Base-by-base conservation (phyloP, 1,140 invertebrate species). In the Zaprionus camerounensis region DNA sequence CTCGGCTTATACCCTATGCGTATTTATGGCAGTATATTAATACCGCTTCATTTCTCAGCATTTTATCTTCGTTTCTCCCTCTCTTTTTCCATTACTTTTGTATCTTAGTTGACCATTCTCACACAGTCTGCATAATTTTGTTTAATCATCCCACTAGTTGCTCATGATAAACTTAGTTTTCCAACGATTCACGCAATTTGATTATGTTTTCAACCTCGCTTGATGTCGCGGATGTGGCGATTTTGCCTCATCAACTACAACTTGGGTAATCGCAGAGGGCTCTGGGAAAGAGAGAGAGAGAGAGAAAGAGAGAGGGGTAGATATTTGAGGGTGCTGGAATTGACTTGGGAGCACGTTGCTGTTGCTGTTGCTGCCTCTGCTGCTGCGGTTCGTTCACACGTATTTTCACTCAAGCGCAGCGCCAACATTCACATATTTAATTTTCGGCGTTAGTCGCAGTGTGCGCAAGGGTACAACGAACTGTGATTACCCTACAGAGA, bases 361-460 rank as follows among this genome's bases (percentile, higher is more conserved):
- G 2, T 15, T 7, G 13, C 71, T 71, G 76, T 85, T n/a, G 5
- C 13, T 59, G 2, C 20, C 13, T 6, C n/a, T 36, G 9, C 12
- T 53, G 49, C 51, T 63, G 65, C 69, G 79, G 76, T 85, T 86
- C 82, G 53, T 86, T 85, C 82, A 86, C 82, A 82, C 57, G 79
- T 56, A 64, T 65, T 86, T 86, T 79, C 82, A 79, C 82, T 73
- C 79, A 86, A 85, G 75, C 82, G 71, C 78, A 72, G 63, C 79
- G 67, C 24, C 44, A 71, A 76, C 71, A 81, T 81, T 85, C 78
- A 81, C 82, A 85, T 76, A 58, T 71, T 85, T 81, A 55, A 74
- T 68, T 81, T 84, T 80, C 53, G 81, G 76, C 63, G 49, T 34
- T n/a, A 56, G 61, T 44, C 34, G 53, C 46, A 59, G 28, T n/a